Base-by-base conservation (phyloP, 2,888 invertebrate genomes). In the Philonicus albiceps region DNA sequence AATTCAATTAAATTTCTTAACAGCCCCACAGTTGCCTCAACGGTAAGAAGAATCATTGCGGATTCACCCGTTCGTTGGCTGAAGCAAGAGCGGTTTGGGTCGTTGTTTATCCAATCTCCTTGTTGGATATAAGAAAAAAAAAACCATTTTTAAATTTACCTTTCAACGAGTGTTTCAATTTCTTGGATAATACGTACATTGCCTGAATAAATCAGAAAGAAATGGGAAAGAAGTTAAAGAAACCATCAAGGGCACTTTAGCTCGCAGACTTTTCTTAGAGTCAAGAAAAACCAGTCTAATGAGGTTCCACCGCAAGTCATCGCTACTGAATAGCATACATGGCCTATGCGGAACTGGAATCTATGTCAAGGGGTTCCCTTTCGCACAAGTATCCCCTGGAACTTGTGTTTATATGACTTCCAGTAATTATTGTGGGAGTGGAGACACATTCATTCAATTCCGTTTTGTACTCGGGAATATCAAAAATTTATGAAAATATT, bases 1-100 rank as follows among this genome's bases (percentile, higher is more conserved):
- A 37, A 76, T 76, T 76, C 40, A 76, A 76, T 76, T 22, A 76
- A 76, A 76, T 76, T 34, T 8, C 76, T 40, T 76, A 76, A 76
- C 40, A 1, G 11, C 16, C 8, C 40, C 40, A 1, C 11, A 76
- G 19, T 64, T 64, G 3, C 64, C 19, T 64, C 64, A 7, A 19
- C 64, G 64, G 22, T 0, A n/a, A 53, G 19, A 64, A 19, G 27
- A 64, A 64, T 64, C 27, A 64, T 64, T 64, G 64, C 64, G 64
- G 64, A 64, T 64, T 64, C 64, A 64, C 64, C 64, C 64, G 19
- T 64, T 55, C 22, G 6, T 0, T 27, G 64, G 27, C 16, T 75
- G 75, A 0, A 16, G 75, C 31, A 31, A 7, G 30, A 75, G 22
- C 40, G 76, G 22, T 76, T 13, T 1, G 34, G n/a, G 34, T 19